Evolutionary conservation across 23 tunicate genomes (phyloP).

Genomic region (Ciona savignyi): DNA sequence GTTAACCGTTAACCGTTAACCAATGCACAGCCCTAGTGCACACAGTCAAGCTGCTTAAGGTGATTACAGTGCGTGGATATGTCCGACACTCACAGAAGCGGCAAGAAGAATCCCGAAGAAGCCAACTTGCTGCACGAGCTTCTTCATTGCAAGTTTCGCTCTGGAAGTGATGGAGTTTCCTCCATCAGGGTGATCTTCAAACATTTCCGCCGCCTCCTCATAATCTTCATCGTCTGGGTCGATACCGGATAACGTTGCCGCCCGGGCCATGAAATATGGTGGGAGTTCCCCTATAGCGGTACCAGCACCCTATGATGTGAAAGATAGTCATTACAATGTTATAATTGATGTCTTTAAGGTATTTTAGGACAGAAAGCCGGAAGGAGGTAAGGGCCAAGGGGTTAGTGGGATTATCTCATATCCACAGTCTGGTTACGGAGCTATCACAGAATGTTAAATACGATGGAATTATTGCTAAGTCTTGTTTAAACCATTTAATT

Average conservation of each 20-base stretch:
- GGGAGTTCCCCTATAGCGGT: constrained; percentile 97
- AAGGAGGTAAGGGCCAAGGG: too few relatives aligned
- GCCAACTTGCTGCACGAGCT: constrained; percentile 74
- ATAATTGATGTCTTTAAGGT: background rate
- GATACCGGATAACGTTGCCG: constrained; percentile 74
- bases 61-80: too few relatives aligned
- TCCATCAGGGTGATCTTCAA: constrained; percentile 22
- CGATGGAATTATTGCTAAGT: too few relatives aligned
- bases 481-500: too few relatives aligned
- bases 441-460: too few relatives aligned
- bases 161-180: constrained; percentile 30
- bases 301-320: constrained; percentile 70
- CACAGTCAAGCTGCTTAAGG: too few relatives aligned
- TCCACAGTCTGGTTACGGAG: too few relatives aligned
- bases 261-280: constrained; percentile 94
- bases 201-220: constrained; percentile 77
- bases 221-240: constrained; percentile 98
- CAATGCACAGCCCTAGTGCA: too few relatives aligned
- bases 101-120: constrained; percentile 85
- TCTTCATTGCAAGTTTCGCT: constrained; percentile 70
- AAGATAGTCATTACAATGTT: background rate
- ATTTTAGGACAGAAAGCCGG: too few relatives aligned
- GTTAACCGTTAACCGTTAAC: too few relatives aligned
- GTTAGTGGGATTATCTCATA: too few relatives aligned
- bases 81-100: constrained; percentile 60